Evolutionary conservation across 1,140 invertebrate species (phyloP), one percentile per base, ranked within the genome.

Genomic region (Pygmarrhopalites habei): DNA sequence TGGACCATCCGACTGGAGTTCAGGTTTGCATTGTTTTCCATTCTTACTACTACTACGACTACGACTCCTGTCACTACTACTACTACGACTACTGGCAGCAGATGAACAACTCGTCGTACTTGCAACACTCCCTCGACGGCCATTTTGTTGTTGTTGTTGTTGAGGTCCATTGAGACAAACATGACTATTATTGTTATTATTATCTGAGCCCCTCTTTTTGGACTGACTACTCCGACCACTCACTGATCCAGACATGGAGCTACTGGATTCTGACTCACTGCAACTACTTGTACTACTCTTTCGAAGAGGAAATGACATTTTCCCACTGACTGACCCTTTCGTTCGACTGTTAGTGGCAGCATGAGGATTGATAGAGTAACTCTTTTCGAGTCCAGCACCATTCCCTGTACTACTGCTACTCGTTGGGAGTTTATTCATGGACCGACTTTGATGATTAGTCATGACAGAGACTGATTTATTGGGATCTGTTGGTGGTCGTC

Each of bases 1-100:
- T n/a, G n/a, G n/a, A n/a, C n/a, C n/a, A n/a, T n/a, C n/a, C n/a
- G n/a, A n/a, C n/a, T n/a, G n/a, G n/a, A n/a, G n/a, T n/a, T n/a
- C n/a, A n/a, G 44, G 30, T 15, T 17, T 47, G 7, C n/a, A 25
- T 28, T 17, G 15, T 35, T 47, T 59, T 41, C 26, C 39, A 29
- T 19, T 51, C 17, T 29, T 15, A 15, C 26, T 62, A 43, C 26
- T 46, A 47, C 25, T 61, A 15, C 58, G 49, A 15, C 58, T 49
- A 2, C 58, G 15, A 49, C 58, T 60, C 55, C 68, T 61, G 46
- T 70, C 68, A 39, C 47, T 44, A 49, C 65, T 67, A 43, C 41
- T 67, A 56, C 68, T 70, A 25, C 68, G 47, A 59, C 68, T 70
- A 32, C 68, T 70, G 4, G 65, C 61, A 7, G 68, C 55, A n/a